Evolutionary conservation across 2,888 invertebrate genomes (phyloP), one percentile per base, ranked within the genome.

Genomic region (Tipula lateralis): DNA sequence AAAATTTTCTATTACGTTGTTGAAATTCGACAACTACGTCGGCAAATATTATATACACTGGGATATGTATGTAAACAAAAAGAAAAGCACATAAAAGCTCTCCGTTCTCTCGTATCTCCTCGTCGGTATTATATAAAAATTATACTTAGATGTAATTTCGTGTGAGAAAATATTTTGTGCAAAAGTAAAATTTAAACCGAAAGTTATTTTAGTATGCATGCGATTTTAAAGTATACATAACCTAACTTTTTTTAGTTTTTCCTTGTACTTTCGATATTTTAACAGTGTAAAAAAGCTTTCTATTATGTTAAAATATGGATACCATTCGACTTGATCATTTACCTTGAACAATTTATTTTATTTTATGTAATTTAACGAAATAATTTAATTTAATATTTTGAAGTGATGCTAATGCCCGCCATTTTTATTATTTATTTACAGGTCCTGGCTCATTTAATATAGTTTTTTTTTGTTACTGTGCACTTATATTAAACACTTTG

Each of bases 171-270:
- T 24, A 50, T 66, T 24, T 66, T 66, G 19, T 66, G 9, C 9
- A 66, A 66, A 66, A 66, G 24, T 9, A 19, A 66, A 66, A 66
- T 9, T 13, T 44, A 44, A 36, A 44, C 44, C 44, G n/a, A 44
- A 44, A 44, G 16, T 44, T 44, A 44, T 66, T 66, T 66, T 66
- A 66, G 66, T 66, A 66, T 66, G 9, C 66, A 66, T 66, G 66
- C 24, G 66, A 66, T 66, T 66, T 66, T 66, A 66, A 66, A 66
- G 66, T 66, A 24, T 66, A 66, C 66, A 66, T 66, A 66, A 66
- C 66, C 66, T 66, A 66, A 66, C 66, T 24, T 66, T 24, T 66
- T 24, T 66, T 66, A 9, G 24, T 66, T 7, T 3, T 24, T 66
- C 24, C 7, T 50, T 50, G n/a, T 12, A 50, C 16, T 16, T 50